Base-by-base conservation (phyloP, 2,888 invertebrate genomes). In the Barypeithes pellucidus region DNA sequence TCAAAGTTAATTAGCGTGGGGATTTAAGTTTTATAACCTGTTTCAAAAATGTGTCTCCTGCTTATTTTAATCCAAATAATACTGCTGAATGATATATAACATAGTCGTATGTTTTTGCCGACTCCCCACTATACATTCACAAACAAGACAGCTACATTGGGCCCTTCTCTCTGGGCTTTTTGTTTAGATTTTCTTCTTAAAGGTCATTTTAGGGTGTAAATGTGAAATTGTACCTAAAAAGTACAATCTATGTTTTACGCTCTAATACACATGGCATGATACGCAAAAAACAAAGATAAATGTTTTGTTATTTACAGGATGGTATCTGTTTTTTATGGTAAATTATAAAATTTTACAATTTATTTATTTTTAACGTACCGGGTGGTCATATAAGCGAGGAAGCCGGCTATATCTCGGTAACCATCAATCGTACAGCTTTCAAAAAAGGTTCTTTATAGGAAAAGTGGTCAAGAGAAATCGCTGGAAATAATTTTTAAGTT, bases 1-100 rank as follows among this genome's bases (percentile, higher is more conserved):
- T 69, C 57, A 63, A 69, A 69, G 65, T 69, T 73, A 73, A 73
- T 73, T 73, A 73, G 69, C 60, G 65, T 50, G 39, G 52, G 69
- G 67, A 60, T 69, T 65, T 73, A 60, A 36, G 45, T 43, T 43
- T 57, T 47, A 60, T 29, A 65, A 73, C 73, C 73, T 73, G 73
- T 73, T 73, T 69, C 69, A 73, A 73, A 73, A 73, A 73, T 73
- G 60, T 63, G 61, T 41, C 59, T 22, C 60, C 47, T 18, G 61
- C 36, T 63, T 61, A 73, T 67, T 67, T 73, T 73, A 68, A 73
- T 73, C 54, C 67, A 73, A 68, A 67, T 73, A 62, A 57, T 57
- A 41, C 33, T 43, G 43, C 62, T 12, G 57, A 60, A 47, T 72
- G 61, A 69, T 69, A 69, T 69, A 69, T 69, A 67, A 69, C 63